A percentile compares a stretch with the other conserved stretches of the same genome.
Conservation (phyloP, 23 tunicate genomes). For the Aplidium turbinatum region DNA sequence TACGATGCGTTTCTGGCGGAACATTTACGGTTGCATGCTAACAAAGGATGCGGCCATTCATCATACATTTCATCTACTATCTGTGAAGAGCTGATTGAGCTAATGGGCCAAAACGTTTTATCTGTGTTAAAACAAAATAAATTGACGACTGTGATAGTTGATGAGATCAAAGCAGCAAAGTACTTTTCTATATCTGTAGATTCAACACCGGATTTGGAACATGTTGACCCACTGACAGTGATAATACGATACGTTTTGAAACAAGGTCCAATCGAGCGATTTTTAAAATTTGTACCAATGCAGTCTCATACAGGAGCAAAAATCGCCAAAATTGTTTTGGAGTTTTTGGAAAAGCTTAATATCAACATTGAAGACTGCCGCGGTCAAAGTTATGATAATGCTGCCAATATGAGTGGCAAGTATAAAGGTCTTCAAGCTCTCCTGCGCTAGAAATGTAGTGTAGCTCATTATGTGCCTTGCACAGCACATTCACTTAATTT, state of each 20-base stretch:
- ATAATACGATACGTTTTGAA: constrained; percentile 23
- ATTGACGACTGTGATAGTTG: constrained; percentile 9
- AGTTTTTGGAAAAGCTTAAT: constrained; percentile 1
- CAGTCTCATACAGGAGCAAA: constrained; percentile 16
- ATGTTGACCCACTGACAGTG: constrained; percentile 27
- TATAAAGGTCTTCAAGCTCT: constrained; percentile 19
- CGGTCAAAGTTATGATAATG: constrained; percentile 44
- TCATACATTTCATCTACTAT: constrained; percentile 37
- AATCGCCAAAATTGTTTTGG: constrained; percentile 26
- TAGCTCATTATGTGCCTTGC: constrained; percentile 21
- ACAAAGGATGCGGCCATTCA: constrained; percentile 13
- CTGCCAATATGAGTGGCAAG: constrained; percentile 32
- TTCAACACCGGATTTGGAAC: constrained; percentile 38
- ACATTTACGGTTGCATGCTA: constrained; percentile 16
- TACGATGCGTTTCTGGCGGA: constrained; percentile 39
- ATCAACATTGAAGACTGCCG: constrained; percentile 16
- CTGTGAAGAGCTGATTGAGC: constrained; percentile 27
- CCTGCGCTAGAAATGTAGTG: neutral
- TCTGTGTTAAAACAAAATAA: too few species aligned
- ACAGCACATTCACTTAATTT: constrained; percentile 18
- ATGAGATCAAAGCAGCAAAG: constrained; percentile 19
- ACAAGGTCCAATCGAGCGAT: constrained; percentile 33
- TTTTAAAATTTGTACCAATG: constrained; percentile 30
- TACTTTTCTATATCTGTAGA: constrained; percentile 31
- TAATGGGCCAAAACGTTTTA: constrained; percentile 27